Evolutionary conservation across 2,888 invertebrate species (phyloP), one percentile per base, ranked within the genome.

Genomic region (Nomada flava): DNA sequence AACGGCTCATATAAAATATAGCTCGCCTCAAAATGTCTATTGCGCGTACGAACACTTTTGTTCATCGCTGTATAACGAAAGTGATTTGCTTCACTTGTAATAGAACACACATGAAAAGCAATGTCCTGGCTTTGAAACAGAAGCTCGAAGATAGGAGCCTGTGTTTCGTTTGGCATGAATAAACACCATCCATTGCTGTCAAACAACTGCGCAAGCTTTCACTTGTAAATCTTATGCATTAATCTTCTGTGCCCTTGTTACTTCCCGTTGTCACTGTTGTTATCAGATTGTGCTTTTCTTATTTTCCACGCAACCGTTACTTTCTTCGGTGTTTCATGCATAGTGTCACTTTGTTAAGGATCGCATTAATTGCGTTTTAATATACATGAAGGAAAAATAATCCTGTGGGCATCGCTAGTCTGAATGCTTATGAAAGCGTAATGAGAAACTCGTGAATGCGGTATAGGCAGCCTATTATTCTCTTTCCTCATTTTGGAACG

Each of bases 211-310:
- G n/a, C 13, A 23, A 47, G 47, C 70, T 79, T 78, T 80, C 44
- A 67, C 72, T 80, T 80, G 80, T 72, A 78, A 80, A 80, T 80
- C 72, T 80, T 78, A 68, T 68, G 80, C 78, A 80, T 78, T 80
- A 59, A 60, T 60, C 62, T 52, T 36, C 29, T 47, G 5, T 55
- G 62, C 11, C 63, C 52, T 80, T 68, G 72, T 53, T 55, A 72
- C 57, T 78, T 68, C 52, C 62, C 23, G 47, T 23, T 63, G 55
- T 62, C 57, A 36, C 36, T 47, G 65, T 57, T 64, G 64, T 64
- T 60, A 50, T 78, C 65, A 78, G 63, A 76, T 65, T 55, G 64
- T 18, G 60, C 57, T 77, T 44, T 69, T 44, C 55, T 62, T 78
- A 53, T 52, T 67, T 60, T 50, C 50, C 26, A 18, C n/a, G 23